Base-by-base conservation (phyloP, 2,888 invertebrate species). In the Pristionchus fissidentatus region DNA sequence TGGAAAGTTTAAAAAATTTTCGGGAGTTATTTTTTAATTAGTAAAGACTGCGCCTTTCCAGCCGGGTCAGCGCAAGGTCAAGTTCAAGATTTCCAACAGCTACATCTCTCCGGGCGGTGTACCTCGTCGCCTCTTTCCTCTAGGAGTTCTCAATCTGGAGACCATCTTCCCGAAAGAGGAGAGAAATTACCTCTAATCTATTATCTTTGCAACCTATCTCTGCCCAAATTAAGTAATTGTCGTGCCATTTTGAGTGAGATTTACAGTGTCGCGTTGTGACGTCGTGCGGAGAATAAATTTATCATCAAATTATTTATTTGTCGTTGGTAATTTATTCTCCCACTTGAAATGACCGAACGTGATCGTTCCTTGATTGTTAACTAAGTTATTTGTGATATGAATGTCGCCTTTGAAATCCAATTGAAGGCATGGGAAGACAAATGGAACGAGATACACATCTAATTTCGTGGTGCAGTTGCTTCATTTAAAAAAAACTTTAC, bases 101-200 rank as follows among this genome's bases (percentile, higher is more conserved):
- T 90, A 90, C 87, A 88, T 88, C 85, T 84, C 86, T 22, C 80
- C 87, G 35, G 89, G 88, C 29, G 87, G 87, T 55, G 84, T 85
- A 22, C 86, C 89, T 29, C 84, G 85, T 81, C 87, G 86, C 81
- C 83, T 84, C 22, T 89, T 90, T 83, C 88, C 88, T 46, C 87
- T 90, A 35, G 90, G 90, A 81, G 86, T 87, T 22, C 85, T 91
- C 32, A 91, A 91, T 84, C 85, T 91, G 75, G 91, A 91, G 83
- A 91, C 91, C 35, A 88, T 89, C 62, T 91, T 91, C 87, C 89
- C 89, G 46, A 86, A 87, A 52, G 91, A 91, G 77, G 90, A 91
- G 79, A 85, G 91, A 29, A 90, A 91, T 84, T 85, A 91, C 52
- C 66, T 88, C 57, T 88, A 85, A 85, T 73, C 57, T n/a, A 41